Conservation (phyloP, 1,140 invertebrate genomes). For the Zeugodacus cucurbitae region DNA sequence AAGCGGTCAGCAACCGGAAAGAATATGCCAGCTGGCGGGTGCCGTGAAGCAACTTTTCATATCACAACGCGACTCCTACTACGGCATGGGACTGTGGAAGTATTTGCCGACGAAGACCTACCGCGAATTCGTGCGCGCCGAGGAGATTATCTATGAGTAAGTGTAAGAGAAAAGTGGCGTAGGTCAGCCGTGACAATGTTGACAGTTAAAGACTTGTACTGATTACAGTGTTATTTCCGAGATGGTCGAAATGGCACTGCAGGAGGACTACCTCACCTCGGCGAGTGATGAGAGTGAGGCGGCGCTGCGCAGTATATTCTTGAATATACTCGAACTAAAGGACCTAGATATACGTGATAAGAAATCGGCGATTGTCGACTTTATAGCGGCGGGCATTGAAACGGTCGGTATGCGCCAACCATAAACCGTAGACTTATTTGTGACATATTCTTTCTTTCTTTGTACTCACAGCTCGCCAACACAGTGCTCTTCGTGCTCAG, state of each 20-base stretch:
- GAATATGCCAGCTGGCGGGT: constrained; percentile 71
- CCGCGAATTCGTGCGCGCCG: constrained; percentile 76
- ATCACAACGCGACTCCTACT: constrained; percentile 82
- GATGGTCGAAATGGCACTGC: constrained; percentile 73
- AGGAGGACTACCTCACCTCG: constrained; percentile 57
- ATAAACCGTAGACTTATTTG: background rate
- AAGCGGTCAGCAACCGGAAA: constrained; percentile 67
- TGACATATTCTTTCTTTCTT: constrained; percentile 1
- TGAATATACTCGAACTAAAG: constrained; percentile 77
- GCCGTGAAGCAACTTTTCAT: constrained; percentile 81
- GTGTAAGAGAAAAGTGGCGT: constrained; percentile 36
- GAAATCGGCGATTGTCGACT: constrained; percentile 86
- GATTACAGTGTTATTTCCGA: constrained; percentile 78
- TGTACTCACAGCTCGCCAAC: constrained; percentile 76
- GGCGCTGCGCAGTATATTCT: constrained; percentile 74
- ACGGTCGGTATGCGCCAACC: constrained; percentile 69
- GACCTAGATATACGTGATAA: constrained; percentile 82
- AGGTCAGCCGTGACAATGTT: background rate
- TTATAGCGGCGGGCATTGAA: constrained; percentile 87
- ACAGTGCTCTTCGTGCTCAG: constrained; percentile 83
- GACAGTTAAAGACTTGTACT: constrained; percentile 15
- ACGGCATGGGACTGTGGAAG: constrained; percentile 86
- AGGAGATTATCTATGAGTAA: constrained; percentile 82
- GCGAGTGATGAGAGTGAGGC: constrained; percentile 69
- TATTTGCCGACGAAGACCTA: constrained; percentile 80